Conservation (phyloP, 2,888 invertebrate species). For the Coelopa pilipes region DNA sequence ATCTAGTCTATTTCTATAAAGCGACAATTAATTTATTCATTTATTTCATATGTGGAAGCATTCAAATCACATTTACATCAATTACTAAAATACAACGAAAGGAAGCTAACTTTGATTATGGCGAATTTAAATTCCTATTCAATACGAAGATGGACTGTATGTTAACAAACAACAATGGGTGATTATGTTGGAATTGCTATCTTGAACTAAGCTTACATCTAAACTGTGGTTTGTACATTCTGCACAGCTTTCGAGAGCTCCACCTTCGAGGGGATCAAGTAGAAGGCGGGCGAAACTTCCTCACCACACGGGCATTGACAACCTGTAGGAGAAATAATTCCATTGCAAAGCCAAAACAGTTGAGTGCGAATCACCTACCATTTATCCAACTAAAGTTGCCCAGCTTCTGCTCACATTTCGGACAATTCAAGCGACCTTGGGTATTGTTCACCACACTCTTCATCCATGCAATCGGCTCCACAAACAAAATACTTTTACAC, state of each 20-base stretch:
- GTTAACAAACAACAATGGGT: not conserved
- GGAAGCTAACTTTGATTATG: not conserved
- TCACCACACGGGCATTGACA: conserved; percentile 91
- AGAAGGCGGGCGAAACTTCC: conserved; percentile 91
- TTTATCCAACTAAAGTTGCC: conserved; percentile 93
- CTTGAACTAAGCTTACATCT: conserved; percentile 46
- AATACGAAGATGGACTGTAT: not conserved
- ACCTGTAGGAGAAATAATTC: conserved; percentile 67
- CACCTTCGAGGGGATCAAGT: conserved; percentile 89
- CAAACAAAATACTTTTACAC: conserved; percentile 83
- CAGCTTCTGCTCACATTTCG: conserved; percentile 85
- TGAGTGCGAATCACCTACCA: conserved; percentile 68
- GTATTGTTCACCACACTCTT: conserved; percentile 73
- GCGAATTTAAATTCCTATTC: not conserved
- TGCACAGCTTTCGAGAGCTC: conserved; percentile 90
- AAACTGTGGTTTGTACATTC: conserved; percentile 85
- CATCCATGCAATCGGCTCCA: conserved; percentile 94
- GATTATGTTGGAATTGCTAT: not conserved
- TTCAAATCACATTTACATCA: conserved; percentile 22
- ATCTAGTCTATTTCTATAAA: too few relatives aligned
- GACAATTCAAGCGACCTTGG: conserved; percentile 87
- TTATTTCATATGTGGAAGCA: conserved; percentile 10
- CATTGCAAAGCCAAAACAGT: not conserved
- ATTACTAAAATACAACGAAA: not conserved
- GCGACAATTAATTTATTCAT: too few relatives aligned